These are phyloP conservation scores for Candoia aspera DNA, from an alignment of 2,113 vertebrate genomes.

Conservation along the genomic window DNA sequence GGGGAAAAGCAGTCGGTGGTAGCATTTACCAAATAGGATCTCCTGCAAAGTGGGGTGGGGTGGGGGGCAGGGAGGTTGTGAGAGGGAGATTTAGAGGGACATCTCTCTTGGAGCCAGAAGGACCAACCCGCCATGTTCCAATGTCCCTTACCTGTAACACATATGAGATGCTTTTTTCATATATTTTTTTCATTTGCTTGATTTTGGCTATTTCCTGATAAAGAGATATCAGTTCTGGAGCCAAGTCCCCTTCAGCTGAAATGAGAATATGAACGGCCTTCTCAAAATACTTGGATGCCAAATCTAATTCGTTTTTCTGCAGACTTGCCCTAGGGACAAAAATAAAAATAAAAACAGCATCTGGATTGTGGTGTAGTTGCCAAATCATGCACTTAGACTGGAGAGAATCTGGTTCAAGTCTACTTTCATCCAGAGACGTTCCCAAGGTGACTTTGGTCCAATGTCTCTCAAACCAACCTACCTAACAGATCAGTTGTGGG, in stretches of 20 bases:
- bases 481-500: neutral
- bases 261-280: conserved; percentile 45
- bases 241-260: conserved; percentile 40
- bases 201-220: conserved; percentile 58
- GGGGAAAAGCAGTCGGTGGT: too few relatives aligned
- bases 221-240: conserved; percentile 52
- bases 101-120: too few relatives aligned
- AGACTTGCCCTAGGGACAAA: conserved; percentile 47
- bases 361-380: neutral
- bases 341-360: neutral
- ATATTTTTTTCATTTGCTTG: conserved; percentile 53
- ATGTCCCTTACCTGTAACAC: conserved; percentile 56
- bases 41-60: too few relatives aligned
- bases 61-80: too few relatives aligned
- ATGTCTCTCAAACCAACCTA: neutral
- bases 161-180: conserved; percentile 52
- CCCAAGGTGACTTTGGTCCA: neutral
- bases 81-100: too few relatives aligned
- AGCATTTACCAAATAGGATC: too few relatives aligned
- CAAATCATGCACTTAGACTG: neutral
- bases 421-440: neutral
- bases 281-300: conserved; percentile 59
- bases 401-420: neutral
- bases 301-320: conserved; percentile 50
- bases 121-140: too few relatives aligned